Base-by-base conservation (phyloP, 2,113 vertebrate genomes). In the Notiomystis cincta region DNA sequence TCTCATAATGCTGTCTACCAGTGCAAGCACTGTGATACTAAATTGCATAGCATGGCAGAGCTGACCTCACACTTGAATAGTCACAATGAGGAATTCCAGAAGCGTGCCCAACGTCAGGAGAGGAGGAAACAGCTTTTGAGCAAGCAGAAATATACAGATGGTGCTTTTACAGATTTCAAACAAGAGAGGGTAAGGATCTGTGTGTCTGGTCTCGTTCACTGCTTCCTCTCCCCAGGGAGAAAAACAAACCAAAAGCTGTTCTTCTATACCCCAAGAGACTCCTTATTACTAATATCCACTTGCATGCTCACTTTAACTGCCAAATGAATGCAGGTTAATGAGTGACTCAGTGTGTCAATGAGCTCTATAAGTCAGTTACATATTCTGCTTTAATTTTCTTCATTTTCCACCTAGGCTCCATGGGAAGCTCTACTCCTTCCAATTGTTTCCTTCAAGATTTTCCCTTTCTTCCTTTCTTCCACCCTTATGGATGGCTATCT, bases 11-110 rank as follows among this genome's bases (percentile, higher is more conserved):
- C 98, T 95, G 95, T 98, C 92, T 99, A 98, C 96, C 98, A 99
- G 93, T 99, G 99, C 97, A 98, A 98, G 95, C 98, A 99, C 97
- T 99, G 99, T 92, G 98, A 99, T 88, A 98, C 98, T 73, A 99
- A 98, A 95, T 98, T 99, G 96, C 97, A 98, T 93, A 98, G 97
- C 81, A 98, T 96, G 31, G 98, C 98, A 10, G 97, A 98, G 81
- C 97, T 99, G 95, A 98, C 98, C 47, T 87, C 97, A n/a, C 99
- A 99, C 96, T 98, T 99, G 82, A 98, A 97, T 86, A 94, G 98
- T 89, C 99, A 99, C 98, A 99, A 98, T 69, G 99, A 99, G 81
- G 98, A 99, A 94, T 99, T 99, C 97, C 98, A 99, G 97, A 99
- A 99, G 97, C 97, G 98, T 96, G 98, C 98, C 87, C 98, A 98